Percentiles rank a stretch among this genome's conserved stretches.
These are phyloP conservation scores for Trichoplusia ni DNA, from an alignment of 1,140 invertebrate species.

Conservation along the genomic window DNA sequence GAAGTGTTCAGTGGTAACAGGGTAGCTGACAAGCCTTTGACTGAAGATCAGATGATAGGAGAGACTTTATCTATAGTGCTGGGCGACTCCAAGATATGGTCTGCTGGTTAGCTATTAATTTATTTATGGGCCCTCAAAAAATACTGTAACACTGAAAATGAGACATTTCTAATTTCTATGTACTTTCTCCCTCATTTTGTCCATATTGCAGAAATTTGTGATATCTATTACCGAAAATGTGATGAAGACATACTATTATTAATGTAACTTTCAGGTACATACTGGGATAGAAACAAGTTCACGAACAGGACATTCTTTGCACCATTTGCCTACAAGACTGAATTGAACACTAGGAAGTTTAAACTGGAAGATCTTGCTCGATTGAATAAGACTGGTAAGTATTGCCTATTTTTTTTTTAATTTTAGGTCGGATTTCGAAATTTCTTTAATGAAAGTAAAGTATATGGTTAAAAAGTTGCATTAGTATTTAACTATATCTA, in stretches of 20 bases:
- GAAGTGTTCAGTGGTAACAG: slow-evolving; percentile 97
- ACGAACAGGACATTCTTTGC: slow-evolving; percentile 96
- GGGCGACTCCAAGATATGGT: slow-evolving; percentile 95
- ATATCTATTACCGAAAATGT: too few relatives aligned
- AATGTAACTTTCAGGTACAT: slow-evolving; percentile 85
- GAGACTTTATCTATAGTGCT: slow-evolving; percentile 95
- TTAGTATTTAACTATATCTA: too few relatives aligned
- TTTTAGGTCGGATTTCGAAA: background rate
- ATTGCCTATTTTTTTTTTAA: background rate
- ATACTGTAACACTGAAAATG: too few relatives aligned
- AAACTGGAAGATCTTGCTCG: slow-evolving; percentile 94
- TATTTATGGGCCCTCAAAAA: too few relatives aligned
- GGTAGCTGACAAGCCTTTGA: slow-evolving; percentile 92
- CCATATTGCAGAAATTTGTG: too few relatives aligned
- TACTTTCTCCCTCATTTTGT: too few relatives aligned
- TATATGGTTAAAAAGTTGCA: too few relatives aligned
- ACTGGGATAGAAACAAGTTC: slow-evolving; percentile 98
- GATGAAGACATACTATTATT: too few relatives aligned
- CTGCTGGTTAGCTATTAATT: slow-evolving; percentile 83
- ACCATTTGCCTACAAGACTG: slow-evolving; percentile 95
- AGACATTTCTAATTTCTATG: too few relatives aligned
- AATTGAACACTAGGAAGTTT: slow-evolving; percentile 91
- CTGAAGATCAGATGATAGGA: slow-evolving; percentile 96
- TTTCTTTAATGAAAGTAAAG: background rate
- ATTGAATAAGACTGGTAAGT: slow-evolving; percentile 87